These are phyloP conservation scores for Esox lucius DNA, from an alignment of 2,797 vertebrate species.

Conservation along the genomic window DNA sequence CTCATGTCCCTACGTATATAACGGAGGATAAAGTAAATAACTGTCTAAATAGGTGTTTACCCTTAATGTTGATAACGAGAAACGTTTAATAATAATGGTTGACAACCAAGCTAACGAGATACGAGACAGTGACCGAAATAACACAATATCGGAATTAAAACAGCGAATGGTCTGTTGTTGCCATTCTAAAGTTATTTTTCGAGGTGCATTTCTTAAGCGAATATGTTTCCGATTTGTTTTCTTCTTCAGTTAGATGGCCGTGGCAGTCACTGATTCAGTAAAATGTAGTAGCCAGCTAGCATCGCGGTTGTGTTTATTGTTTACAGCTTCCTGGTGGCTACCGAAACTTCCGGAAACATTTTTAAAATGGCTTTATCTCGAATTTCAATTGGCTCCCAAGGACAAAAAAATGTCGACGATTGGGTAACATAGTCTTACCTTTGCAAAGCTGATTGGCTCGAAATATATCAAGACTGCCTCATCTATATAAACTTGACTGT, in stretches of 20 bases:
- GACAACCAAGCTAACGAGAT: background rate
- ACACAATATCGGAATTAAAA: background rate
- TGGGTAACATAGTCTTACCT: slow-evolving; percentile 29
- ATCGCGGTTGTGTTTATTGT: slow-evolving; percentile 68
- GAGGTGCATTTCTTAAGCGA: background rate
- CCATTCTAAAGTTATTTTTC: background rate
- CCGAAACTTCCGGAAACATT: slow-evolving; percentile 76
- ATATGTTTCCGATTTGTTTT: background rate
- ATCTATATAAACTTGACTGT: background rate
- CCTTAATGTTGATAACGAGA: background rate
- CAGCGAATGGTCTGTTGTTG: background rate
- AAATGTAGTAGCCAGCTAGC: slow-evolving; percentile 49
- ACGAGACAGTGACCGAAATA: background rate
- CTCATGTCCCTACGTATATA: background rate
- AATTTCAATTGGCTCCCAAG: slow-evolving; percentile 62
- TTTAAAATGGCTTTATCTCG: slow-evolving; percentile 68
- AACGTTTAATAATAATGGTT: background rate
- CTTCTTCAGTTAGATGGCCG: background rate
- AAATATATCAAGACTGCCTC: background rate
- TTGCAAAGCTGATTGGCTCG: slow-evolving; percentile 41
- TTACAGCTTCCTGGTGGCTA: slow-evolving; percentile 75
- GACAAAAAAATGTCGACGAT: slow-evolving; percentile 32
- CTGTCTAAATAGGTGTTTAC: background rate
- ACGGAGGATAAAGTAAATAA: background rate
- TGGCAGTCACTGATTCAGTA: slow-evolving; percentile 31